Evolutionary conservation across 1,140 invertebrate species (phyloP).

Genomic region (Drosophila nigromelanica): DNA sequence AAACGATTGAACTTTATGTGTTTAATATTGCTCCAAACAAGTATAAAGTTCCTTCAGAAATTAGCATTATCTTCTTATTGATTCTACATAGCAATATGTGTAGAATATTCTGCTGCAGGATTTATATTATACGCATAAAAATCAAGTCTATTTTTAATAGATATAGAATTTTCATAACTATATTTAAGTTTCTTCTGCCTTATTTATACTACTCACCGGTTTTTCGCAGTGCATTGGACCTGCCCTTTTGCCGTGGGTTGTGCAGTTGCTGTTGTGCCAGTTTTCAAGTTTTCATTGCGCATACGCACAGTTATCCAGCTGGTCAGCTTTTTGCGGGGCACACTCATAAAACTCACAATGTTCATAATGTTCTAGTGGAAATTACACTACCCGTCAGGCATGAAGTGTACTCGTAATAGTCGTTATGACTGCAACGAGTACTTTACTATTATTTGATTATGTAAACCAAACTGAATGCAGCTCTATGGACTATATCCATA

Average conservation of each 20-base stretch:
- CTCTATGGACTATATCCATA: neutral
- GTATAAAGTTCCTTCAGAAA: no score
- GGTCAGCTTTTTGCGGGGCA: neutral
- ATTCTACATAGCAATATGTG: no score
- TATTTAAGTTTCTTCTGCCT: neutral
- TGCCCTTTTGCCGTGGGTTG: neutral
- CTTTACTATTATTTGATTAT: conserved; percentile 20
- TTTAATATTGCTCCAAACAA: no score
- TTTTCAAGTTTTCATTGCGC: conserved; percentile 29
- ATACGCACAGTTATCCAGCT: conserved; percentile 44
- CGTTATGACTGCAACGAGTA: neutral
- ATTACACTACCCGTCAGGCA: conserved; percentile 2
- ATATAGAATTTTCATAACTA: neutral
- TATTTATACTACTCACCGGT: no score
- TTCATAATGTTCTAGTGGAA: conserved; percentile 5
- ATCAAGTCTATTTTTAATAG: no score
- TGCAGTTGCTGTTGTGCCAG: conserved; percentile 10
- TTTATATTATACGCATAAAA: no score
- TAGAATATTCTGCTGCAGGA: no score
- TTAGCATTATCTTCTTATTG: no score
- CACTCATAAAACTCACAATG: neutral
- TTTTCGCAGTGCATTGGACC: neutral
- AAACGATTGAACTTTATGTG: no score
- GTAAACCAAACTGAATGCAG: conserved; percentile 31
- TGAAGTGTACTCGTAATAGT: neutral